A percentile compares a stretch with the other conserved stretches of the same genome.
These are phyloP conservation scores for Drosophila setifemur DNA, from an alignment of 1,140 invertebrate genomes.

Conservation along the genomic window DNA sequence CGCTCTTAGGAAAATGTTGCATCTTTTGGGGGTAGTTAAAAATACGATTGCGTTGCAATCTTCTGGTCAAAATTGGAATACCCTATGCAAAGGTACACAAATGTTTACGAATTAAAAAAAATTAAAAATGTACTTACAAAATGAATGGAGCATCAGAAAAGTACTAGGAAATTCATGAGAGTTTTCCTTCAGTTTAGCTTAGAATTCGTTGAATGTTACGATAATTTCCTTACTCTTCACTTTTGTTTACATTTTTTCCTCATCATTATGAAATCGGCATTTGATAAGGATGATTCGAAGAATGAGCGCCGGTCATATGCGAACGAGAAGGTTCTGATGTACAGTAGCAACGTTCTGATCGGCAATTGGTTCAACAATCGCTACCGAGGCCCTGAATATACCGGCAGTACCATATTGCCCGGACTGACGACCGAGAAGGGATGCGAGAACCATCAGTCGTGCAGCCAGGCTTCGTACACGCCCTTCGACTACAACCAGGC, in stretches of 20 bases:
- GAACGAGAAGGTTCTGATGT: conserved; percentile 15
- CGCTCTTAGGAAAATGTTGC: too few relatives aligned
- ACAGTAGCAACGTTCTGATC: conserved; percentile 20
- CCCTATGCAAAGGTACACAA: too few relatives aligned
- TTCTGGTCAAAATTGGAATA: too few relatives aligned
- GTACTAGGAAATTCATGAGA: too few relatives aligned
- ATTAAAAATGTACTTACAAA: too few relatives aligned
- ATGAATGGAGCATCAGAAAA: too few relatives aligned
- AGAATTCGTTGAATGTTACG: too few relatives aligned
- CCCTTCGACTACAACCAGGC: not conserved
- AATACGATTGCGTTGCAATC: too few relatives aligned
- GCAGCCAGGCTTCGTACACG: conserved; percentile 14
- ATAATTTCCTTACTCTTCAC: too few relatives aligned
- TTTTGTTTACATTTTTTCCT: not conserved
- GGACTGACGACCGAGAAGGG: conserved; percentile 3
- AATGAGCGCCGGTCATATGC: conserved; percentile 21
- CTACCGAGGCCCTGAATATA: not conserved
- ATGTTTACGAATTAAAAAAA: too few relatives aligned
- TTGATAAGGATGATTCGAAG: not conserved
- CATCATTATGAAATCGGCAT: not conserved
- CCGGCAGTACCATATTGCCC: conserved; percentile 22
- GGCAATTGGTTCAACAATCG: conserved; percentile 28
- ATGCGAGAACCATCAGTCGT: conserved; percentile 20
- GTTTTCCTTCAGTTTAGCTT: not conserved
- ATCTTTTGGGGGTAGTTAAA: too few relatives aligned